phyloP scores from a whole-genome alignment of 1,140 invertebrate genomes.

The Antheraea mylitta region DNA sequence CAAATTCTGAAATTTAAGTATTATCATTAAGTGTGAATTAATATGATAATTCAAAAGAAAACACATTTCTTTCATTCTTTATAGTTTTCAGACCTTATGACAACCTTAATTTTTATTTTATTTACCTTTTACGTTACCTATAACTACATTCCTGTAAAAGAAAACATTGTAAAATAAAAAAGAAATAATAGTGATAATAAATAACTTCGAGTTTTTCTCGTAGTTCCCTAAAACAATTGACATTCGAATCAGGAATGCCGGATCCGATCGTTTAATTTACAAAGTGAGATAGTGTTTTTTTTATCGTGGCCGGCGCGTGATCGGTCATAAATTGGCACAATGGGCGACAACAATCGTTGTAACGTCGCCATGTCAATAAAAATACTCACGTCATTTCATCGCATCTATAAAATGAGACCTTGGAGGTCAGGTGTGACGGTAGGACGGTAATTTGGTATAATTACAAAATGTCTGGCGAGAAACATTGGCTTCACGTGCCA shows the following conservation, averaged over 20 bases:
- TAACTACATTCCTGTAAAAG: too few relatives aligned
- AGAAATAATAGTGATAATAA: too few relatives aligned
- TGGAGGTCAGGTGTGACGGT: neutral
- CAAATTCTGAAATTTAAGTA: too few relatives aligned
- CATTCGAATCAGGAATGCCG: neutral
- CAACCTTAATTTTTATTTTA: too few relatives aligned
- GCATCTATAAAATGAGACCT: slow-evolving; percentile 9
- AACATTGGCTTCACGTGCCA: too few relatives aligned
- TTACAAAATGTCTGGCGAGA: too few relatives aligned
- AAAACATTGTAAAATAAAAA: too few relatives aligned
- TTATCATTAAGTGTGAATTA: too few relatives aligned
- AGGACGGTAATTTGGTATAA: neutral
- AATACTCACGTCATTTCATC: slow-evolving; percentile 8
- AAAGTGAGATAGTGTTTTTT: slow-evolving; percentile 8
- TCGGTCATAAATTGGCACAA: slow-evolving; percentile 11
- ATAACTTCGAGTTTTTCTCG: neutral
- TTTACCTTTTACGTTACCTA: too few relatives aligned
- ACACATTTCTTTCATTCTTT: too few relatives aligned
- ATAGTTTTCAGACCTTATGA: too few relatives aligned
- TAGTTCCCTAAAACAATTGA: neutral
- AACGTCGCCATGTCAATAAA: slow-evolving; percentile 12
- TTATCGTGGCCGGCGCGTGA: neutral
- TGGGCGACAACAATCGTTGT: slow-evolving; percentile 10
- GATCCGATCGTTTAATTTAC: slow-evolving; percentile 1
- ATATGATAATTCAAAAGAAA: too few relatives aligned